Evolutionary conservation across 2,113 vertebrate genomes (phyloP).

Genomic region (Scomber japonicus): DNA sequence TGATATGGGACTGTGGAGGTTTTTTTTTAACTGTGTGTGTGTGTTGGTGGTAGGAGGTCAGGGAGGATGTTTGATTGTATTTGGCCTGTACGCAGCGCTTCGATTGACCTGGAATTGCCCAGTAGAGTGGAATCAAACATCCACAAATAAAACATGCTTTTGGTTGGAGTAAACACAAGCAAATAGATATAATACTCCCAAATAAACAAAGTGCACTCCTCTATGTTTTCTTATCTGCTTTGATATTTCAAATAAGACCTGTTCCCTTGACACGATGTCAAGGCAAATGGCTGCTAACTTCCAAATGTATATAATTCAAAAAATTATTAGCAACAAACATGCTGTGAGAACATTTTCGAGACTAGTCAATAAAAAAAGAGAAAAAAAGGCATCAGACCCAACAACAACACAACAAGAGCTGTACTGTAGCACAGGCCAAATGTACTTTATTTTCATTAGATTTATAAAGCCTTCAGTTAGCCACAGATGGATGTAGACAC

Average conservation of each 20-base stretch:
- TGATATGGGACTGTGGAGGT: constrained; percentile 7
- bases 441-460: not conserved
- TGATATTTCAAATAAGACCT: not conserved
- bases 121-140: constrained; percentile 46
- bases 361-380: not conserved
- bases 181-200: constrained; percentile 29
- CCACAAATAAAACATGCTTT: constrained; percentile 43
- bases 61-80: constrained; percentile 48
- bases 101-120: constrained; percentile 43
- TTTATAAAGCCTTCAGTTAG: not conserved
- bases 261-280: constrained; percentile 5
- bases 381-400: not conserved
- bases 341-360: not conserved
- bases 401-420: too few relatives aligned
- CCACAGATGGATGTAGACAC: not conserved
- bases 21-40: constrained; percentile 38
- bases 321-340: not conserved
- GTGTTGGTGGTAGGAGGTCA: not conserved
- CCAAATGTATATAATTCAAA: constrained; percentile 12
- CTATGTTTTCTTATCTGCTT: not conserved
- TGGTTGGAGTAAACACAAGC: constrained; percentile 24
- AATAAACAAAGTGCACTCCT: constrained; percentile 29
- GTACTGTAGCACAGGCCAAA: not conserved
- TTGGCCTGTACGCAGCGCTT: constrained; percentile 30
- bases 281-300: not conserved